Conservation (phyloP, 2,113 vertebrate genomes). For the Clupea harengus region DNA sequence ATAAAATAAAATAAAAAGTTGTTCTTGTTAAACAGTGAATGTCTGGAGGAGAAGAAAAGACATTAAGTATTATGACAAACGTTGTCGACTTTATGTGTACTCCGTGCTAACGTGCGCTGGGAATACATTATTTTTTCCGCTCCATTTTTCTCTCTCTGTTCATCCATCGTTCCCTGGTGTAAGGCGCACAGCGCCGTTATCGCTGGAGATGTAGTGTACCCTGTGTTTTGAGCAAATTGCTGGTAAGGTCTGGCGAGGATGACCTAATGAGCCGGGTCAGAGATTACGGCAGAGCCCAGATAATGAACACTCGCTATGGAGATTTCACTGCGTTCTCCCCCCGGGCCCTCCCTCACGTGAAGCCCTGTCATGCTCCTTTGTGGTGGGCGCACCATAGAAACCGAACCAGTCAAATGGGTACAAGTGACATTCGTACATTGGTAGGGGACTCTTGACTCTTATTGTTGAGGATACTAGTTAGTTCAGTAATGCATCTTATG, state of each 20-base stretch:
- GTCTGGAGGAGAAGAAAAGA: conserved; percentile 9
- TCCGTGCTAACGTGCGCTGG: background rate
- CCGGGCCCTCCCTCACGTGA: background rate
- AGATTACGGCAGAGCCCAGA: conserved; percentile 46
- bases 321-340: background rate
- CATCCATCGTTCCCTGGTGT: conserved; percentile 6
- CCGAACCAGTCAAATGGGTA: background rate
- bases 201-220: background rate
- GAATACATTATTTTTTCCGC: background rate
- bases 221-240: conserved; percentile 29
- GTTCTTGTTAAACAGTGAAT: background rate
- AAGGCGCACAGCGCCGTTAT: conserved; percentile 11
- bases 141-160: background rate
- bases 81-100: conserved; percentile 12
- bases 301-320: conserved; percentile 48
- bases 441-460: too few relatives aligned
- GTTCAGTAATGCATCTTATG: background rate
- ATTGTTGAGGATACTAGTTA: too few relatives aligned
- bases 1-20: background rate
- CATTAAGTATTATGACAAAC: conserved; percentile 22
- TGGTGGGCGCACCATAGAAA: background rate
- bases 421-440: background rate
- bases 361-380: background rate
- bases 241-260: conserved; percentile 38
- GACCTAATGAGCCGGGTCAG: conserved; percentile 52